Evolutionary conservation across 2,888 invertebrate genomes (phyloP).

Genomic region (Disparrhopalites patrizii): DNA sequence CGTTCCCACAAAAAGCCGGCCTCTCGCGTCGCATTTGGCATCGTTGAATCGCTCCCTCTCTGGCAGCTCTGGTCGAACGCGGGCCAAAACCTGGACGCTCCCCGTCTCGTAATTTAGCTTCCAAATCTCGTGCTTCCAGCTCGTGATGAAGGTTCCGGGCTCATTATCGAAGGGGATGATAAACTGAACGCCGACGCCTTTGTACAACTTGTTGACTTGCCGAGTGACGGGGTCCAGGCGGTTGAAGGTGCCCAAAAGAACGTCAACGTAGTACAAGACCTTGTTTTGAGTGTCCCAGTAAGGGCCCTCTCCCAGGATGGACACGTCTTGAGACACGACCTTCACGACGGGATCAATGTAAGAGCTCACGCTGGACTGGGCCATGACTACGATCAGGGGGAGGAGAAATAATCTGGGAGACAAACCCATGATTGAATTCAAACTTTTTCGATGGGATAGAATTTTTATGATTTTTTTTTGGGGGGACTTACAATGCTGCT

Average conservation of each 20-base stretch:
- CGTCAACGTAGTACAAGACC: slow-evolving; percentile 27
- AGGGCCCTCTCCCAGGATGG: slow-evolving; percentile 10
- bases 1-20: slow-evolving; percentile 19
- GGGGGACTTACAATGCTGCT: no score
- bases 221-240: slow-evolving; percentile 14
- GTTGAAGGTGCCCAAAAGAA: not conserved
- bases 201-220: slow-evolving; percentile 1
- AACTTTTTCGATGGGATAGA: no score
- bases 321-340: slow-evolving; percentile 2
- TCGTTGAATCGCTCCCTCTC: slow-evolving; percentile 21
- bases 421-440: no score
- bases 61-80: not conserved
- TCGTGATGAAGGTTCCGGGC: slow-evolving; percentile 3
- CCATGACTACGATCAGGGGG: no score
- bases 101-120: slow-evolving; percentile 11
- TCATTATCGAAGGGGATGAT: slow-evolving; percentile 20
- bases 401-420: no score
- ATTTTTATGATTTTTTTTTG: no score
- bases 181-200: not conserved
- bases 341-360: slow-evolving; percentile 2
- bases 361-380: no score
- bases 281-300: slow-evolving; percentile 13
- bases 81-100: not conserved
- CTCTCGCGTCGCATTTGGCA: slow-evolving; percentile 21
- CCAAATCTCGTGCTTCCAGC: slow-evolving; percentile 3